A percentile compares a stretch with the other conserved stretches of the same genome.
phyloP scores from a whole-genome alignment of 2,797 vertebrate genomes.

The Anguilla megastoma region DNA sequence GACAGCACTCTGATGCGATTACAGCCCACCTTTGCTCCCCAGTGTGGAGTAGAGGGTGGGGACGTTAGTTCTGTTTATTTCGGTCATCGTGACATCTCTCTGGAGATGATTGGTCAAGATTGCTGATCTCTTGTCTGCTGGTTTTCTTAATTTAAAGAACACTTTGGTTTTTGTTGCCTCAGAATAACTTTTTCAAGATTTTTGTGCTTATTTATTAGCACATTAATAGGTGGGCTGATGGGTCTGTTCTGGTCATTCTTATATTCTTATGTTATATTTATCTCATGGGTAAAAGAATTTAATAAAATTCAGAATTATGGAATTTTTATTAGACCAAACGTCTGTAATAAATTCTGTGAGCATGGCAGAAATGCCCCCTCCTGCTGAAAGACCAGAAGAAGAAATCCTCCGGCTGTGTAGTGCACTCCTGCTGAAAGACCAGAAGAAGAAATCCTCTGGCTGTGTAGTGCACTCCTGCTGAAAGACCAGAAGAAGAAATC shows the following conservation, averaged over 20 bases:
- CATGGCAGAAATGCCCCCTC: neutral
- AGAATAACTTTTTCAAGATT: no score
- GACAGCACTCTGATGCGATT: neutral
- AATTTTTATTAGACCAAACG: neutral
- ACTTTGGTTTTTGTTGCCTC: neutral
- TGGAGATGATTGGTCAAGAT: neutral
- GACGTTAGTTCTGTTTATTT: neutral
- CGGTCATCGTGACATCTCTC: neutral
- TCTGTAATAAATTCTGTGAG: neutral
- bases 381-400: neutral
- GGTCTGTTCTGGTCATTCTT: no score
- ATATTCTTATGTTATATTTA: neutral
- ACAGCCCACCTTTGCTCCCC: neutral
- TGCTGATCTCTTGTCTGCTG: neutral
- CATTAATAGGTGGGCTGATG: no score
- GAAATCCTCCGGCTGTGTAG: neutral
- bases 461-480: neutral
- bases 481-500: neutral
- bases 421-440: neutral
- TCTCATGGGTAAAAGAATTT: neutral
- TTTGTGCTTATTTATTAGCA: no score
- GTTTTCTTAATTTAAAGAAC: neutral
- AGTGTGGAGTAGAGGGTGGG: neutral
- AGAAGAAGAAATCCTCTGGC: neutral
- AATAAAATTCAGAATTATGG: neutral